Evolutionary conservation across 2,888 invertebrate genomes (phyloP).

Genomic region (Acanthosepion esculentum): DNA sequence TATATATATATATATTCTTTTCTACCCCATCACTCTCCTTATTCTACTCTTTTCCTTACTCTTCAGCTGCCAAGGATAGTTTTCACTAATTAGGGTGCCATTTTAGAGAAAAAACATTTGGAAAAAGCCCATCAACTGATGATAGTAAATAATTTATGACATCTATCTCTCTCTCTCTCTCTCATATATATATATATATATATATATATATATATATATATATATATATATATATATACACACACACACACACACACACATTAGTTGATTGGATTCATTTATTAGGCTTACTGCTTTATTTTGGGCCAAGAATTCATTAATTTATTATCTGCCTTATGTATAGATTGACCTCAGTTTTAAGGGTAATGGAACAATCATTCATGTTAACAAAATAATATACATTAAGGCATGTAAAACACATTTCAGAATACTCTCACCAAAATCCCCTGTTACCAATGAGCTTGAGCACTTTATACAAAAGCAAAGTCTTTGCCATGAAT

Average conservation of each 20-base stretch:
- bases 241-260: not conserved
- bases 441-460: not conserved
- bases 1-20: no score
- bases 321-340: not conserved
- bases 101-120: no score
- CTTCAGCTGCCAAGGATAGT: no score
- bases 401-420: not conserved
- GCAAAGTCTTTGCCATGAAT: not conserved
- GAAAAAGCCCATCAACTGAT: no score
- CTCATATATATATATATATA: not conserved
- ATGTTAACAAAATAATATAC: no score
- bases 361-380: not conserved
- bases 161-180: not conserved
- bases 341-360: not conserved
- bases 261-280: not conserved
- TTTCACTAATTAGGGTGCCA: no score
- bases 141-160: no score
- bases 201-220: not conserved
- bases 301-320: not conserved
- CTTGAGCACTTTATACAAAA: not conserved
- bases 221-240: slow-evolving; percentile 11
- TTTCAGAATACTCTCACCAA: not conserved
- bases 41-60: no score
- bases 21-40: no score
- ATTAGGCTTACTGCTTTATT: not conserved